These are phyloP conservation scores for Limnothrissa miodon DNA, from an alignment of 2,113 vertebrate species.

Conservation along the genomic window DNA sequence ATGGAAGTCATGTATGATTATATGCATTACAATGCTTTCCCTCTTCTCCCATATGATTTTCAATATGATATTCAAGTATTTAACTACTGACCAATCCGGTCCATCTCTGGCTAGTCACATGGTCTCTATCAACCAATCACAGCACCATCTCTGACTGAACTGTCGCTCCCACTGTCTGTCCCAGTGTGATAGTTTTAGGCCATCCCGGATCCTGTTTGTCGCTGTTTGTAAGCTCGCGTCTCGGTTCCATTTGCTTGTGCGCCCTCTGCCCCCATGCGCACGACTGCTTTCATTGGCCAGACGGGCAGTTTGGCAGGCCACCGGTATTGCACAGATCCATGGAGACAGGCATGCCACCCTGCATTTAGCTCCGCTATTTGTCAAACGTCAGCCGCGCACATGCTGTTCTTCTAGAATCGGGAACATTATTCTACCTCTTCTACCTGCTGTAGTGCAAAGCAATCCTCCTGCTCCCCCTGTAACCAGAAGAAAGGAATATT, in stretches of 20 bases:
- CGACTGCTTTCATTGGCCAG: not conserved
- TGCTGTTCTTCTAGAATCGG: not conserved
- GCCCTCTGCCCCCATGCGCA: not conserved
- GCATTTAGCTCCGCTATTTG: conserved; percentile 23
- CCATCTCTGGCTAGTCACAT: conserved; percentile 13
- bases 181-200: conserved; percentile 44
- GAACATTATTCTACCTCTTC: not conserved
- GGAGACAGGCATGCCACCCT: conserved; percentile 15
- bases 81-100: not conserved
- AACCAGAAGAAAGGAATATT: not conserved
- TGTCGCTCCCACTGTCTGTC: conserved; percentile 34
- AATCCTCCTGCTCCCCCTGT: too few relatives aligned
- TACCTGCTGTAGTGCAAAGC: not conserved
- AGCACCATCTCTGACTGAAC: conserved; percentile 18
- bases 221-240: conserved; percentile 14
- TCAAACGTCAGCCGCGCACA: not conserved
- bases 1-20: not conserved
- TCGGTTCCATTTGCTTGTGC: not conserved
- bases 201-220: conserved; percentile 23
- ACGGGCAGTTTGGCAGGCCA: not conserved
- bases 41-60: not conserved
- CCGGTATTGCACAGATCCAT: not conserved
- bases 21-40: not conserved
- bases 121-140: not conserved
- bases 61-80: not conserved